These are phyloP conservation scores for Odontesthes bonariensis DNA, from an alignment of 2,113 vertebrate genomes.

Conservation along the genomic window DNA sequence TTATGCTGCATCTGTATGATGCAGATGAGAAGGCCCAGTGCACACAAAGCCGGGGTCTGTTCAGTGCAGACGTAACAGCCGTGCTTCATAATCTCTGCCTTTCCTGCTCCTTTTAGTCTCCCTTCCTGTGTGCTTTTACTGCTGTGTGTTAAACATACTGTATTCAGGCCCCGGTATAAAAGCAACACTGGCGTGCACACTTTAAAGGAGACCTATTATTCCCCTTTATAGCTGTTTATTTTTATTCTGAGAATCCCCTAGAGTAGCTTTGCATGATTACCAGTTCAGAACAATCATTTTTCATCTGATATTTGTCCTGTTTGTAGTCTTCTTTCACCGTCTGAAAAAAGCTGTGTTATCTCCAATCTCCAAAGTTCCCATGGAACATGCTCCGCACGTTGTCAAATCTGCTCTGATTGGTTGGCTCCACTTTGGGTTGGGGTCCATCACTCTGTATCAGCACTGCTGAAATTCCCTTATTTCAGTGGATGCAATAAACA, in stretches of 20 bases:
- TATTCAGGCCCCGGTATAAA: slow-evolving; percentile 33
- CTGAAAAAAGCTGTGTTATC: too few species aligned
- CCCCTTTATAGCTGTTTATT: neutral
- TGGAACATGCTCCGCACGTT: too few species aligned
- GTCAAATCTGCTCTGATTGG: too few species aligned
- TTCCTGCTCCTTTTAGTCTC: slow-evolving; percentile 48
- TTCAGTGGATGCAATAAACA: too few species aligned
- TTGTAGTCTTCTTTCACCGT: neutral
- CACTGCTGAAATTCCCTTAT: too few species aligned
- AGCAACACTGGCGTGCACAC: neutral
- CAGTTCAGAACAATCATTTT: neutral
- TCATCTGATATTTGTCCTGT: neutral
- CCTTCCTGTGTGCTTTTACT: slow-evolving; percentile 54
- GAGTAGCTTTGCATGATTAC: neutral
- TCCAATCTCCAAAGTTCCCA: too few species aligned
- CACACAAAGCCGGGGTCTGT: slow-evolving; percentile 69
- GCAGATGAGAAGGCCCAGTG: slow-evolving; percentile 34
- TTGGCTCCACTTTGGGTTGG: too few species aligned
- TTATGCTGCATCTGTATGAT: slow-evolving; percentile 41
- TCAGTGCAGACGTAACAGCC: slow-evolving; percentile 50
- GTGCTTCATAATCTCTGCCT: slow-evolving; percentile 64
- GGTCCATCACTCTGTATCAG: too few species aligned
- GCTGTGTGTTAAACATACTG: slow-evolving; percentile 39
- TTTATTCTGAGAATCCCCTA: neutral
- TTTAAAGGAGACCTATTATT: neutral